Evolutionary conservation across 2,113 vertebrate genomes (phyloP), one percentile per base, ranked within the genome.

Genomic region (Pitta sordida): DNA sequence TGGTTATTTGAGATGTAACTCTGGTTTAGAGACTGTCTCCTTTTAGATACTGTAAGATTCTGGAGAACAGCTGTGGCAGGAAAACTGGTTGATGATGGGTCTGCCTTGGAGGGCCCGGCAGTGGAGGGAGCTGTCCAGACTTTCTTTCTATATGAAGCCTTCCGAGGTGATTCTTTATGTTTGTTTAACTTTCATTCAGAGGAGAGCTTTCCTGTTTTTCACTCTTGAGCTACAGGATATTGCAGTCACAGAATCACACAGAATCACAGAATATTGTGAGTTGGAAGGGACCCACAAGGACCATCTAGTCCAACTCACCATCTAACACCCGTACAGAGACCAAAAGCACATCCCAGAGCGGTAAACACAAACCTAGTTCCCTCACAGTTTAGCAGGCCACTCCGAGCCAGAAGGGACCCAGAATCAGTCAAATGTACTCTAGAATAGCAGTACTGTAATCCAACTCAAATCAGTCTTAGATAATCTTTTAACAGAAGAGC

Each of bases 1-100:
- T 20, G 30, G 51, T 93, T 96, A 76, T 71, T 92, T 93, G 94
- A 91, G 90, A 52, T 62, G 49, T 86, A 77, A 78, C 86, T 62
- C 76, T 48, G 16, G 49, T 69, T 62, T 73, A 85, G 69, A 77
- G 83, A 92, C 80, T 92, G 79, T 74, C 94, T 93, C 60, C 75
- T 88, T 92, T 81, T 53, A 88, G 93, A 55, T 95, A 60, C 52
- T 60, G 83, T 68, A 90, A 23, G 44, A 41, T 94, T 92, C 34
- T 92, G 80, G 59, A 84, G 81, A 90, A n/a, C 30, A 86, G 90
- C 69, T 4, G 7, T 1, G 8, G 30, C 55, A 46, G n/a, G 65
- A 36, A 32, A 26, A 43, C 37, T 48, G 43, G 27, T 64, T 86
- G 77, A 51, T 11, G 27, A 9, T 7, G 24, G 62, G 23, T 82